Evolutionary conservation across 2,113 vertebrate genomes (phyloP).

Genomic region (Petroica traversi): DNA sequence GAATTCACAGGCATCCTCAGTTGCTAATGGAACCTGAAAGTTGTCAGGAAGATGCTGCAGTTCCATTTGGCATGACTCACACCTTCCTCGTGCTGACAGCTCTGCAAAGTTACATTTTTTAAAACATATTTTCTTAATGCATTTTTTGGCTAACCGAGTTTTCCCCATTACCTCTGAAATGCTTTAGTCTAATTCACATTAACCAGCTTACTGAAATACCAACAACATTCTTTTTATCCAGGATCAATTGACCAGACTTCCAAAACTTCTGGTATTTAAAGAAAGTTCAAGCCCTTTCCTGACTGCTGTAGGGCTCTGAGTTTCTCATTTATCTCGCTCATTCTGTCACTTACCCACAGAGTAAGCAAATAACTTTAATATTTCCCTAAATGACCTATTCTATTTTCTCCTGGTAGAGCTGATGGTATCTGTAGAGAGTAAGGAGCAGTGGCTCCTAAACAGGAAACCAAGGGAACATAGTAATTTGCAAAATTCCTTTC

Average conservation of each 20-base stretch:
- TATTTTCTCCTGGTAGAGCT: background rate
- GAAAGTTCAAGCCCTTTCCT: conserved; percentile 32
- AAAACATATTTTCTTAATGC: conserved; percentile 49
- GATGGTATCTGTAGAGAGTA: background rate
- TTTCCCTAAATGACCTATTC: background rate
- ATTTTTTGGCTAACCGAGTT: conserved; percentile 19
- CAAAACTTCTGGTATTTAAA: background rate
- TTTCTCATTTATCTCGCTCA: background rate
- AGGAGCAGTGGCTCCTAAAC: background rate
- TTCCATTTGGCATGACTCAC: background rate
- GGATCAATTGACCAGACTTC: conserved; percentile 23
- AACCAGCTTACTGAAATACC: conserved; percentile 11
- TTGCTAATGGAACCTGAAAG: conserved; percentile 9
- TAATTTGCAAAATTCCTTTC: background rate
- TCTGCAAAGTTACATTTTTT: background rate
- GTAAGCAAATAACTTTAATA: conserved; percentile 3
- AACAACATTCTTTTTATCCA: conserved; percentile 24
- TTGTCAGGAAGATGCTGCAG: background rate
- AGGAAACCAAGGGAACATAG: background rate
- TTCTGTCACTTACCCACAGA: background rate
- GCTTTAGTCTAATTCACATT: conserved; percentile 28
- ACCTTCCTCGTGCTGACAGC: conserved; percentile 5
- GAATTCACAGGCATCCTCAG: background rate
- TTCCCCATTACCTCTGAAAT: conserved; percentile 36
- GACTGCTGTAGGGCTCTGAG: conserved; percentile 24